phyloP scores from a whole-genome alignment of 92 coral and sea anemone genomes.

The Bergia puertoricense region DNA sequence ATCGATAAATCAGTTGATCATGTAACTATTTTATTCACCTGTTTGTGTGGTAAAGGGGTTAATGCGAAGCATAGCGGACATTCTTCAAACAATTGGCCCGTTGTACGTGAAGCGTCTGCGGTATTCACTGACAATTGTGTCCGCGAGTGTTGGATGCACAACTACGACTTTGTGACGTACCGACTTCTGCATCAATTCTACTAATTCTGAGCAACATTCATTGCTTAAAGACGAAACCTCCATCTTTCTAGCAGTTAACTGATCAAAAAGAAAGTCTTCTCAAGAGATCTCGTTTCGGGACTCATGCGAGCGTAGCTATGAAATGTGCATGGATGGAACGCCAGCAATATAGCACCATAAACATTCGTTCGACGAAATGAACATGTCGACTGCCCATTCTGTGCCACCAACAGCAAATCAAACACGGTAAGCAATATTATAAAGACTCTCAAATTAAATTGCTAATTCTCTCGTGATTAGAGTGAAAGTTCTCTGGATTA shows the following conservation, averaged over 20 bases:
- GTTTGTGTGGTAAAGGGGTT: constrained; percentile 70
- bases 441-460: constrained; percentile 24
- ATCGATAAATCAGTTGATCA: constrained; percentile 41
- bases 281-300: constrained; percentile 37
- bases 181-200: constrained; percentile 14
- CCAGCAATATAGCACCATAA: constrained; percentile 13
- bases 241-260: not conserved
- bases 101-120: constrained; percentile 51
- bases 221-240: not conserved
- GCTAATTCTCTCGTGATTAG: constrained; percentile 16
- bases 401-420: constrained; percentile 25
- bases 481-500: constrained; percentile 21
- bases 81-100: constrained; percentile 76
- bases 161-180: constrained; percentile 36
- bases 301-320: constrained; percentile 4
- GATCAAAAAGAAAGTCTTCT: not conserved
- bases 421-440: constrained; percentile 42
- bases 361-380: constrained; percentile 49
- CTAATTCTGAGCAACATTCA: not conserved
- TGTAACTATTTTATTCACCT: constrained; percentile 51
- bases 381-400: constrained; percentile 55
- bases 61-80: constrained; percentile 79
- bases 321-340: constrained; percentile 31
- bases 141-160: constrained; percentile 48
- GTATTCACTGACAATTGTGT: constrained; percentile 61